Conservation (phyloP, 2,888 invertebrate genomes). For the Agapostemon virescens region DNA sequence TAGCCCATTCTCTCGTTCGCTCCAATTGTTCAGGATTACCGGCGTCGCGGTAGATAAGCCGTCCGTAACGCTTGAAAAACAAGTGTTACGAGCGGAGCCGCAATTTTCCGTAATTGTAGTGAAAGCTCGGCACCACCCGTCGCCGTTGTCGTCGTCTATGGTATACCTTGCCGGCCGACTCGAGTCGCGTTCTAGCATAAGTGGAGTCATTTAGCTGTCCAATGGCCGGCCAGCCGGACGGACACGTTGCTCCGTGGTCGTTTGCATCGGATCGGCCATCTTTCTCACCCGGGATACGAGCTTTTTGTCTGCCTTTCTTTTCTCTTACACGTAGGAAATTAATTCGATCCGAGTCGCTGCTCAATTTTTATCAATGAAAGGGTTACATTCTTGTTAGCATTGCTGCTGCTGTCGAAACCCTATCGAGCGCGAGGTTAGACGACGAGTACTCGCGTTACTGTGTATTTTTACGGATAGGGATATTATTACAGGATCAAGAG, state of each 20-base stretch:
- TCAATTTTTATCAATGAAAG: neutral
- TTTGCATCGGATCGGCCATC: constrained; percentile 51
- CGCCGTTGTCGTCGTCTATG: constrained; percentile 47
- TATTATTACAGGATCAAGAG: too few species aligned
- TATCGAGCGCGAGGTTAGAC: neutral
- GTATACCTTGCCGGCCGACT: constrained; percentile 39
- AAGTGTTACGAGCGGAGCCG: constrained; percentile 73
- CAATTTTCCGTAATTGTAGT: constrained; percentile 79
- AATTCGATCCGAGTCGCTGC: neutral
- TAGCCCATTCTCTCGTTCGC: constrained; percentile 28
- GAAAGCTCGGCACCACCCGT: constrained; percentile 72
- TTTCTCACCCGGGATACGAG: constrained; percentile 16
- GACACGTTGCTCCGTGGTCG: constrained; percentile 68
- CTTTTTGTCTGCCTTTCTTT: neutral
- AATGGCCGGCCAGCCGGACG: constrained; percentile 70
- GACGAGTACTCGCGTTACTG: neutral
- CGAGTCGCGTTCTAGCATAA: constrained; percentile 65
- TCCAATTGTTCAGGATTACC: constrained; percentile 55
- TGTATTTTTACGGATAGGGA: neutral
- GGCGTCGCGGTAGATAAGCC: constrained; percentile 51
- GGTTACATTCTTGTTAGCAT: neutral
- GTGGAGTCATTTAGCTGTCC: constrained; percentile 77
- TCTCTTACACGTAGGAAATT: neutral
- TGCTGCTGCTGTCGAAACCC: neutral
- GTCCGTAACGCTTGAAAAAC: constrained; percentile 63